Base-by-base conservation (phyloP, 2,888 invertebrate genomes). In the Rhagium mordax region DNA sequence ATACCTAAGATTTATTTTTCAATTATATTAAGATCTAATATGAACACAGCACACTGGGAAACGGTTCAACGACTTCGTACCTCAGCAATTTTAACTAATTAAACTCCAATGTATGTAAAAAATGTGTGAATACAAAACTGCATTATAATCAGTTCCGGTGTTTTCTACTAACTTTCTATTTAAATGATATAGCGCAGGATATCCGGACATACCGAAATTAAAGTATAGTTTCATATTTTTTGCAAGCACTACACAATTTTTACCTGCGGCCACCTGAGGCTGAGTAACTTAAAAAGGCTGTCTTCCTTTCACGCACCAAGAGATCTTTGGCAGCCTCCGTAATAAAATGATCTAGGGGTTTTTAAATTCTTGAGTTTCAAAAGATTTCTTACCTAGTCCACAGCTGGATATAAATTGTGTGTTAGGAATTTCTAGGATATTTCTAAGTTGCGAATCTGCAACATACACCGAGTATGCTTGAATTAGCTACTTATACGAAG, bases 121-220 rank as follows among this genome's bases (percentile, higher is more conserved):
- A 47, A 67, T 47, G 6, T 21, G 5, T 41, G 10, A 41, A 47
- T 13, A 47, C 55, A 41, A 47, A 65, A 67, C 41, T 67, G 67
- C 67, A 67, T 67, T 51, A 57, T 67, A 33, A 67, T 67, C 13
- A 57, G 67, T 67, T 67, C 67, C 67, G 55, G 67, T 57, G 57
- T 47, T 67, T 67, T 27, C 65, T 47, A 21, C 57, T 20, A 55
- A 47, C 55, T 67, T 67, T 51, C 67, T 67, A 55, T 55, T 57
- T 29, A 47, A 57, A 57, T 33, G 65, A 53, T 15, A 57, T 20
- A 67, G 18, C 57, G 47, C 67, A 57, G 67, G 67, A 67, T 67
- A 57, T 67, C 57, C 67, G 67, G 41, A 27, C 57, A 57, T 47
- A 29, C 67, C 47, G 24, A 67, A 67, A 57, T 33, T 57, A 61